phyloP scores from a whole-genome alignment of 2,113 vertebrate genomes.

The Elephantulus edwardii region DNA sequence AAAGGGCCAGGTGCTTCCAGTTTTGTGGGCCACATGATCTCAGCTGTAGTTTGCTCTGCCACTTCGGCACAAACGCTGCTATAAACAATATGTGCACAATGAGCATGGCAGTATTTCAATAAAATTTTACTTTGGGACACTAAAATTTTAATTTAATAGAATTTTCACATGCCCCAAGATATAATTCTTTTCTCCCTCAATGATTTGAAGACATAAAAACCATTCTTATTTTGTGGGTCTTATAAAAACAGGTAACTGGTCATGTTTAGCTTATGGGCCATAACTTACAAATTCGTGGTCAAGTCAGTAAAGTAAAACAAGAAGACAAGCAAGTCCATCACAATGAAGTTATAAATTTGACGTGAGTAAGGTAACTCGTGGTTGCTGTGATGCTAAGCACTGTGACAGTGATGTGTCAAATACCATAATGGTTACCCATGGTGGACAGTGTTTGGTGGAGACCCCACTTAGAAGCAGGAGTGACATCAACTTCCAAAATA shows the following conservation, averaged over 20 bases:
- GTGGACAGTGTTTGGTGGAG: too few relatives aligned
- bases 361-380: too few relatives aligned
- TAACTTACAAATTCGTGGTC: background rate
- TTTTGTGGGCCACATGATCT: background rate
- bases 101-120: background rate
- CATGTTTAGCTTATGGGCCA: background rate
- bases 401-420: too few relatives aligned
- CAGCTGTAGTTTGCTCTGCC: background rate
- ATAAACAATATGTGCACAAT: background rate
- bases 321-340: background rate
- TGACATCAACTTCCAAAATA: too few relatives aligned
- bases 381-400: too few relatives aligned
- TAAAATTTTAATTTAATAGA: background rate
- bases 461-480: too few relatives aligned
- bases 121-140: background rate
- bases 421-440: too few relatives aligned
- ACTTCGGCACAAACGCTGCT: background rate
- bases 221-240: background rate
- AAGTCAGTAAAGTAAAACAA: background rate
- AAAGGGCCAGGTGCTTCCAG: background rate
- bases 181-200: background rate
- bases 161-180: conserved; percentile 5
- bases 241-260: background rate
- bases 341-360: background rate
- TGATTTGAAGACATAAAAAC: background rate